phyloP scores from a whole-genome alignment of 92 coral and sea anemone species.

The Galaxea fascicularis region DNA sequence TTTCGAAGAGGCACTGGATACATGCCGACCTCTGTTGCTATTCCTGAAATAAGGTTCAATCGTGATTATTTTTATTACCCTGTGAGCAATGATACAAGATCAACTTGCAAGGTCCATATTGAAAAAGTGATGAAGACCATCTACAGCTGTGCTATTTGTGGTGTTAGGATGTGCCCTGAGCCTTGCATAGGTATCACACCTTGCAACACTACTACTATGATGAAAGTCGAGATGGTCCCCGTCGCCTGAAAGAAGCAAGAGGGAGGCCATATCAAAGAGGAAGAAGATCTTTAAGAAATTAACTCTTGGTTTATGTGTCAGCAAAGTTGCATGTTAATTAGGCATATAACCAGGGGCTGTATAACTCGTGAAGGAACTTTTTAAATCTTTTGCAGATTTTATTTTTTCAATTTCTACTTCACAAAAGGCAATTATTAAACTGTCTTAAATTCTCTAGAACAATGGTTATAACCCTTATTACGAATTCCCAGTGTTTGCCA shows the following conservation, averaged over 20 bases:
- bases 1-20: conserved; percentile 19
- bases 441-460: conserved; percentile 6
- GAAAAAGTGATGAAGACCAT: conserved; percentile 43
- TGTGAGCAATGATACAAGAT: conserved; percentile 31
- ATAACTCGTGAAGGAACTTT: neutral
- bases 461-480: neutral
- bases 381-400: conserved; percentile 6
- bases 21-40: conserved; percentile 25
- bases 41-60: conserved; percentile 36
- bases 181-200: conserved; percentile 46
- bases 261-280: conserved; percentile 45
- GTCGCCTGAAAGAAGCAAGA: conserved; percentile 16
- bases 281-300: conserved; percentile 35
- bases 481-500: neutral
- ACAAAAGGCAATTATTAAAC: conserved; percentile 7
- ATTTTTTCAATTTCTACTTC: conserved; percentile 19
- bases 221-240: conserved; percentile 29
- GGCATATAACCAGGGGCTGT: neutral
- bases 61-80: conserved; percentile 44
- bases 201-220: conserved; percentile 36
- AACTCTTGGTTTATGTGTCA: neutral
- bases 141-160: conserved; percentile 60
- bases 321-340: neutral
- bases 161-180: conserved; percentile 47
- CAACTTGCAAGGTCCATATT: conserved; percentile 57